Base-by-base conservation (phyloP, 2,888 invertebrate species). In the Anarsia innoxiella region DNA sequence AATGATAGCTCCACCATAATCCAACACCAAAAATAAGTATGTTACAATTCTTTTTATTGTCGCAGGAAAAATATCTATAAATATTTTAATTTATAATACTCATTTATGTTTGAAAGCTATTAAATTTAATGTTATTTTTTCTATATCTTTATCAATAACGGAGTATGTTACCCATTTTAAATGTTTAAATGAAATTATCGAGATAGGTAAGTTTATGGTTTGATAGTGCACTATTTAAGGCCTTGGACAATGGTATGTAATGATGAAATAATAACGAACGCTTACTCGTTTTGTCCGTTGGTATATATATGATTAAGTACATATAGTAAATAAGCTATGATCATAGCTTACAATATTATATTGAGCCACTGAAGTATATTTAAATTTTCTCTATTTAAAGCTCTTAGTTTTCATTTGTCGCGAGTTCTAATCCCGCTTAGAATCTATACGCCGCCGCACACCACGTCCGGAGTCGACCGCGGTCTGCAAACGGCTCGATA, bases 361-460 rank as follows among this genome's bases (percentile, higher is more conserved):
- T 80, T 83, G 83, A 84, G 83, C 83, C 70, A 69, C 73, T 73
- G 78, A 80, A 82, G 74, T 82, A 34, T 32, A 72, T 73, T 74
- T 71, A 75, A 73, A 60, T 56, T 66, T 80, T 80, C 68, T 72
- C 84, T 86, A 86, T 83, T 86, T 86, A 86, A 86, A 86, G 86
- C 86, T 86, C 85, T 85, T 84, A 85, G 76, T 76, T 80, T 78
- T 82, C 76, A 72, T 78, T 67, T 70, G 48, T 70, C 68, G 71
- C 79, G 74, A 80, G 66, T 64, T 59, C 63, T 72, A 69, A 53
- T 58, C 65, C 63, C 78, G 77, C 79, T 69, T 66, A 56, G 64
- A 74, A 73, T 72, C 67, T 75, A 36, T 39, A 36, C 28, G 46
- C 31, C 27, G n/a, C n/a, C 5, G 25, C 5, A 25, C 5, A 25